Evolutionary conservation across 2,888 invertebrate genomes (phyloP).

Genomic region (Tiliacea aurago): DNA sequence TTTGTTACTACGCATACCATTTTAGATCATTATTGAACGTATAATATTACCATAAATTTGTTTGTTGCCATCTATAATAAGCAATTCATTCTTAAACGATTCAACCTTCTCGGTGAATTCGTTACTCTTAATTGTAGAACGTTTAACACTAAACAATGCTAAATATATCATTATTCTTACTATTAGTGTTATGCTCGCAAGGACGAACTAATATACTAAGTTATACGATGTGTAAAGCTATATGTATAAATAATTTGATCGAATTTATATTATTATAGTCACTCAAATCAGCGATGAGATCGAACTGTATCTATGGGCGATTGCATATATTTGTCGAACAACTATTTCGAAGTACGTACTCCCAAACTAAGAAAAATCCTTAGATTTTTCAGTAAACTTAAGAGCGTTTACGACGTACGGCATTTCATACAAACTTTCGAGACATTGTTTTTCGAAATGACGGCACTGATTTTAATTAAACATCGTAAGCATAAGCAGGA

Average conservation of each 20-base stretch:
- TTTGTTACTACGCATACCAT: background rate
- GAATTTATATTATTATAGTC: no score
- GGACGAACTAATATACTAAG: background rate
- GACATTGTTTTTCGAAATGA: no score
- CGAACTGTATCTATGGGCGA: background rate
- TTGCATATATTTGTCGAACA: background rate
- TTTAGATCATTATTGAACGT: slow-evolving; percentile 39
- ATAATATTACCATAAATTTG: slow-evolving; percentile 54
- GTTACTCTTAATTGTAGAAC: slow-evolving; percentile 27
- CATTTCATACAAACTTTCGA: no score
- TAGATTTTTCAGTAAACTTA: background rate
- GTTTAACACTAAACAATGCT: slow-evolving; percentile 6
- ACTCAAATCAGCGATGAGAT: background rate
- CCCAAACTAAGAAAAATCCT: background rate
- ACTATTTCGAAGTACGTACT: background rate
- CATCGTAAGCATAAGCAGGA: no score
- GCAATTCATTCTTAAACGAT: slow-evolving; percentile 58
- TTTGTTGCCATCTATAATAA: slow-evolving; percentile 51
- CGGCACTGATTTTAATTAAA: no score
- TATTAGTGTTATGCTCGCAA: background rate
- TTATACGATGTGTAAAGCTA: background rate
- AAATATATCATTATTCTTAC: background rate
- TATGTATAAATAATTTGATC: background rate
- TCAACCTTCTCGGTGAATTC: slow-evolving; percentile 63
- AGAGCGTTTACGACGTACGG: no score